Evolutionary conservation across 2,888 invertebrate species (phyloP), one percentile per base, ranked within the genome.

Genomic region (Protodeltote pygarga): DNA sequence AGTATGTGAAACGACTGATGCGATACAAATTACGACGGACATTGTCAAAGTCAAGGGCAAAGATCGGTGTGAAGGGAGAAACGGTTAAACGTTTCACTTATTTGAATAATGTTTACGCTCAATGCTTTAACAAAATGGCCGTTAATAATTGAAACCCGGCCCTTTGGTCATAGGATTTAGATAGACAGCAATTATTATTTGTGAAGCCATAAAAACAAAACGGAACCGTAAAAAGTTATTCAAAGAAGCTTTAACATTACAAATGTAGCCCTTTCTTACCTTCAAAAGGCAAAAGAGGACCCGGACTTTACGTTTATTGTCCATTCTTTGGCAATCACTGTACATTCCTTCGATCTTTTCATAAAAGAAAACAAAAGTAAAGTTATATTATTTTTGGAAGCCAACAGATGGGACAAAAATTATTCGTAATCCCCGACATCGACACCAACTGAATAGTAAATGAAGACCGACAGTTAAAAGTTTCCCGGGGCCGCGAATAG

Each of bases 21-120:
- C 67, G 65, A 70, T 69, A 73, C 54, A 69, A 65, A 73, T 73
- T 57, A 70, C 64, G 54, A 40, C 50, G 46, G 51, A 49, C 54
- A 51, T 47, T 57, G 37, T 41, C 67, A 77, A 73, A 73, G 73
- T 66, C 67, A 75, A 76, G 70, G 73, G 50, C 63, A 63, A 13
- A 42, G 60, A 69, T 58, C 44, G 49, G 66, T 61, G 54, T 52
- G 42, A 39, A 47, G 35, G 25, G 42, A 41, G 46, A 52, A 59
- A 62, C 37, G 32, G 35, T 49, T 50, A 20, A 38, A 46, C 32
- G 23, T 44, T 57, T 58, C 41, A 34, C 47, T 50, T 39, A 50
- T 38, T 27, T 34, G 2, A 40, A 17, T 40, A 28, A 15, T 19
- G 14, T 17, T 17, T 6, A 3, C 5, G 5, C 9, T 1, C 5